These are phyloP conservation scores for Leptinotarsa texana DNA, from an alignment of 1,140 invertebrate genomes.

Conservation along the genomic window DNA sequence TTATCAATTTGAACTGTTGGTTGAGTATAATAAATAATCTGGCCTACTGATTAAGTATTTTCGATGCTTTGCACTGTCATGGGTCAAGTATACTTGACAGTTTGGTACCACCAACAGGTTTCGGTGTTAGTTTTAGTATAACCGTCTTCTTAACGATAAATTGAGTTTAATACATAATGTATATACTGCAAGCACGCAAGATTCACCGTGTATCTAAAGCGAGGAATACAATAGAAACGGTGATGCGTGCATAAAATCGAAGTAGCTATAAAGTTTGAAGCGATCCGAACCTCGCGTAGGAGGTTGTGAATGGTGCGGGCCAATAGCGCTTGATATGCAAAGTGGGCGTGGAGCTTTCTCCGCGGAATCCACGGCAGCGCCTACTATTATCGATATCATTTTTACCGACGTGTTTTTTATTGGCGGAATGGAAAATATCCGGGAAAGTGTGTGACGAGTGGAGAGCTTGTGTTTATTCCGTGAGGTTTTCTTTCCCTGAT, in stretches of 20 bases:
- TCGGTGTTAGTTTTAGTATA: too few relatives aligned
- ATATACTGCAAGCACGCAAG: too few relatives aligned
- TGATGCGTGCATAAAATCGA: conserved; percentile 20
- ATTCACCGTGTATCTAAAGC: not conserved
- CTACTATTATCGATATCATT: conserved; percentile 39
- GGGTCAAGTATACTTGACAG: too few relatives aligned
- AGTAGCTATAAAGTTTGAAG: conserved; percentile 26
- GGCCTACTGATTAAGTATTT: too few relatives aligned
- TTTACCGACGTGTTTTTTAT: conserved; percentile 37
- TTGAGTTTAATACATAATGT: too few relatives aligned
- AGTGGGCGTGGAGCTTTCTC: conserved; percentile 46
- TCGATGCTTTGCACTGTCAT: too few relatives aligned
- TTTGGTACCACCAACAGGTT: too few relatives aligned
- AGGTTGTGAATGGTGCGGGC: conserved; percentile 36
- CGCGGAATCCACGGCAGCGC: conserved; percentile 27
- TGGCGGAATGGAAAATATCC: conserved; percentile 25
- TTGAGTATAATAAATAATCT: too few relatives aligned
- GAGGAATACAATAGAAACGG: not conserved
- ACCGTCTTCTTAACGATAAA: too few relatives aligned
- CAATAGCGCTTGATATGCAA: conserved; percentile 47
- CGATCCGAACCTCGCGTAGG: conserved; percentile 31
- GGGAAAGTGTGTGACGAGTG: not conserved
- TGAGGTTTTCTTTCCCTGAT: too few relatives aligned
- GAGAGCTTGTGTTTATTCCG: too few relatives aligned
- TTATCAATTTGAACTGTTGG: too few relatives aligned